Conservation (phyloP, 1,140 invertebrate genomes). For the Bombus picipes region DNA sequence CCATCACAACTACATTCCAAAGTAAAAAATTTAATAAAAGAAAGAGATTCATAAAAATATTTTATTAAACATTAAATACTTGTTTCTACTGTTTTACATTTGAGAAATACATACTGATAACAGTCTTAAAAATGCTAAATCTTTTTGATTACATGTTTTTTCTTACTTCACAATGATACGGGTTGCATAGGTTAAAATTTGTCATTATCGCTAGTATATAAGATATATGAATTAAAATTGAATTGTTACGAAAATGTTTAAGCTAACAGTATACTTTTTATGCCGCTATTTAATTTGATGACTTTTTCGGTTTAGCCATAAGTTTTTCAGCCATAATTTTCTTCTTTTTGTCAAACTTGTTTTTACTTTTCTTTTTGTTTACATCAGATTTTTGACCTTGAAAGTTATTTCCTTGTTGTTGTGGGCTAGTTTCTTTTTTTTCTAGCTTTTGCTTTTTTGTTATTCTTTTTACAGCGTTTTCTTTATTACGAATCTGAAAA, state of each 20-base stretch:
- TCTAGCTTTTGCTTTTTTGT: conserved; percentile 45
- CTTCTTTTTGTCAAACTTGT: conserved; percentile 74
- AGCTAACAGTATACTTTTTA: conserved; percentile 10
- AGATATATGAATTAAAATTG: background rate
- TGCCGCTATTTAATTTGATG: conserved; percentile 53
- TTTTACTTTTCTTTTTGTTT: conserved; percentile 73
- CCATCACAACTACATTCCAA: conserved; percentile 85
- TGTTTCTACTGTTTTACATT: conserved; percentile 26
- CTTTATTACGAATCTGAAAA: conserved; percentile 55
- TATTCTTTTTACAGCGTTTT: conserved; percentile 58
- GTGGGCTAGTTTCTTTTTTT: conserved; percentile 67
- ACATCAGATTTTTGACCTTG: conserved; percentile 74
- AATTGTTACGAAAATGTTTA: conserved; percentile 34
- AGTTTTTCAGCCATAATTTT: conserved; percentile 75
- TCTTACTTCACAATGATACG: background rate
- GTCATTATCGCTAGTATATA: background rate
- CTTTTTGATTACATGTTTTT: background rate
- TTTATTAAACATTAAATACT: conserved; percentile 23
- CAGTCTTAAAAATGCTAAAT: background rate
- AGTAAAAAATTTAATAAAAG: conserved; percentile 62
- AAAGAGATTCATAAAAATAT: conserved; percentile 29
- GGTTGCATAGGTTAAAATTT: too few species aligned
- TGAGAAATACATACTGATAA: conserved; percentile 40
- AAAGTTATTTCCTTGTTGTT: conserved; percentile 52
- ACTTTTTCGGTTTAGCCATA: conserved; percentile 67